Base-by-base conservation (phyloP, 2,113 vertebrate genomes). In the Alosa alosa region DNA sequence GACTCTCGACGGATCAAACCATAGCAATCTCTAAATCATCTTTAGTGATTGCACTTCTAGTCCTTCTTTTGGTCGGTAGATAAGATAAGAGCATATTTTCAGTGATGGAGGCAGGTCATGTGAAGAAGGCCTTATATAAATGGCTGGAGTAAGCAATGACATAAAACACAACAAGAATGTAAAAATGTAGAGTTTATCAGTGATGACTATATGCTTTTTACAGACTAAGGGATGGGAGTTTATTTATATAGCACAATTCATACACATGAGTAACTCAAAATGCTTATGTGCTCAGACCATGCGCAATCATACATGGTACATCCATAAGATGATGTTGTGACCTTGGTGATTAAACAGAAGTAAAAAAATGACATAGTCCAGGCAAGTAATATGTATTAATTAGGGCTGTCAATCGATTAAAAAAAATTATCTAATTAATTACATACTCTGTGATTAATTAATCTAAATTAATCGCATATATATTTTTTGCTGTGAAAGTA, bases 161-260 rank as follows among this genome's bases (percentile, higher is more conserved):
- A 88, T 88, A 85, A 84, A 86, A 72, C 87, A 88, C 72, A 50
- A 13, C 31, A 36, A 84, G 78, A 84, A 25, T n/a, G 84, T 47
- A 86, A 6, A 84, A 49, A 52, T 84, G 1, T 78, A 17, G 72
- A 13, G 9, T 36, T 78, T 78, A 36, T 78, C 72, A 5, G 15
- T 15, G 4, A 0, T 13, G 13, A 18, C 31, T 17, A 39, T 6
- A 39, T 75, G 10, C 31, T 4, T 75, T 39, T 15, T 13, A 1
- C 9, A 72, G 31, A 22, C n/a, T 22, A 22, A 64, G 60, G 0
- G 64, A 11, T 7, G 64, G 25, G 50, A 52, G n/a, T 72, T 25
- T 72, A 8, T 31, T 72, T 25, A 25, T 25, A 72, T 72, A 36
- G n/a, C 64, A n/a, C 9, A 6, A 9, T 72, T 72, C 18, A 57